A percentile compares a stretch with the other conserved stretches of the same genome.
Conservation (phyloP, 2,888 invertebrate genomes). For the Idaea dimidiata region DNA sequence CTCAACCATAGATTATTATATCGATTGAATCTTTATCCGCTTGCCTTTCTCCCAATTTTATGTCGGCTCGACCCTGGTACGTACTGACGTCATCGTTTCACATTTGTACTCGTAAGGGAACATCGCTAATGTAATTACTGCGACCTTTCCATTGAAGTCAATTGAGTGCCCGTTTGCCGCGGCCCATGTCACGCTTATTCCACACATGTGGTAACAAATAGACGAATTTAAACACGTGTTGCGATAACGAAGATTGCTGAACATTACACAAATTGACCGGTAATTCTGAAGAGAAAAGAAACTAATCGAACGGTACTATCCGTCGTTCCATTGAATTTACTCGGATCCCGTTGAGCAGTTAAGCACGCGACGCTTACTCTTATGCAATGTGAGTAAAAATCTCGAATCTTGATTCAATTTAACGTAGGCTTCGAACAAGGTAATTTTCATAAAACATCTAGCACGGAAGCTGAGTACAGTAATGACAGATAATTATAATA, state of each 20-base stretch:
- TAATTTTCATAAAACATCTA: conserved; percentile 44
- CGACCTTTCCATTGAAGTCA: conserved; percentile 73
- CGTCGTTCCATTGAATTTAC: conserved; percentile 27
- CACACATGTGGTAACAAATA: not conserved
- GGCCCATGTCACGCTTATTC: conserved; percentile 18
- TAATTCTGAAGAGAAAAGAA: conserved; percentile 48
- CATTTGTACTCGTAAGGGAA: conserved; percentile 47
- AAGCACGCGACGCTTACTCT: conserved; percentile 14
- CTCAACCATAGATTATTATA: conserved; percentile 26
- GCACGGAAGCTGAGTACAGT: conserved; percentile 36
- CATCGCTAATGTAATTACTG: conserved; percentile 63
- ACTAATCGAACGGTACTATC: conserved; percentile 28
- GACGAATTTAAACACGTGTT: not conserved
- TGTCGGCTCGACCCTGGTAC: conserved; percentile 8
- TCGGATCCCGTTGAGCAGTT: not conserved
- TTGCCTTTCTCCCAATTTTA: conserved; percentile 34
- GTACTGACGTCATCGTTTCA: conserved; percentile 40
- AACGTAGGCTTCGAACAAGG: conserved; percentile 27
- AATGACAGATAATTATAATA: conserved; percentile 45
- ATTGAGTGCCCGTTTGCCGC: conserved; percentile 37
- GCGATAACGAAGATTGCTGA: conserved; percentile 24
- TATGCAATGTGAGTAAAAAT: conserved; percentile 24
- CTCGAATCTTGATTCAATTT: conserved; percentile 36
- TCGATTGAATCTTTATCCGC: conserved; percentile 20
- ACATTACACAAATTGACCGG: conserved; percentile 51